A percentile compares a stretch with the other conserved stretches of the same genome.
These are phyloP conservation scores for Chinchilla lanigera DNA, from an alignment of 2,113 vertebrate species.

Conservation along the genomic window DNA sequence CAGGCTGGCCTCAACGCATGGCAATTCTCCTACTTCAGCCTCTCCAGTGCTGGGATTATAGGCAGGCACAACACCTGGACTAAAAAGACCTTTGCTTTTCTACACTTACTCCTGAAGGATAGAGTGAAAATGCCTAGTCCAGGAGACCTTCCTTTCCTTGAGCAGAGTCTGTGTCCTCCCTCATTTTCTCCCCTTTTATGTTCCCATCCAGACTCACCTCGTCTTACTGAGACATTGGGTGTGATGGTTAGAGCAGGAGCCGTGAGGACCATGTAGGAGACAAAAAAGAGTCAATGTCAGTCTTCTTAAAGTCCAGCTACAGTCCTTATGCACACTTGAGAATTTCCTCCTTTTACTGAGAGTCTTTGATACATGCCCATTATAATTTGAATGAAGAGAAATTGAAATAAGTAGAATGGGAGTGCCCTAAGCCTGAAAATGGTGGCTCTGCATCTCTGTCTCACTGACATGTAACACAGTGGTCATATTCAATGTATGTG, in stretches of 20 bases:
- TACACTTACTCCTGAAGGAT: background rate
- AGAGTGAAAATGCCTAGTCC: background rate
- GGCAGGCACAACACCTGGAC: background rate
- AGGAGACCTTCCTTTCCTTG: background rate
- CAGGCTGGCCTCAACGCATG: background rate
- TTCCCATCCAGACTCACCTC: slow-evolving; percentile 55
- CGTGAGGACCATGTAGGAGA: slow-evolving; percentile 45
- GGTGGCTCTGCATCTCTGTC: background rate
- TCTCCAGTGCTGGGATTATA: background rate
- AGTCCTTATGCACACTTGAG: background rate
- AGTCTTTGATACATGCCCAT: background rate
- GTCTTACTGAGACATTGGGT: slow-evolving; percentile 8
- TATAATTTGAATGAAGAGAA: background rate
- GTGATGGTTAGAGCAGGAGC: slow-evolving; percentile 30
- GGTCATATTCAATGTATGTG: background rate
- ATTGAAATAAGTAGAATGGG: background rate
- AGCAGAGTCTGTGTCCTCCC: background rate
- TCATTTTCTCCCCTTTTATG: background rate
- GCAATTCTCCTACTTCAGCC: background rate
- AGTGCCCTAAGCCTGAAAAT: background rate
- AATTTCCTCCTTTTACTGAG: background rate
- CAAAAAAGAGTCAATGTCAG: slow-evolving; percentile 54
- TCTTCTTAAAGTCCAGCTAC: background rate
- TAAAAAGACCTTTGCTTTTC: background rate
- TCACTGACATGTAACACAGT: background rate